Evolutionary conservation across 2,797 vertebrate genomes (phyloP), one percentile per base, ranked within the genome.

Genomic region (Chanos chanos): DNA sequence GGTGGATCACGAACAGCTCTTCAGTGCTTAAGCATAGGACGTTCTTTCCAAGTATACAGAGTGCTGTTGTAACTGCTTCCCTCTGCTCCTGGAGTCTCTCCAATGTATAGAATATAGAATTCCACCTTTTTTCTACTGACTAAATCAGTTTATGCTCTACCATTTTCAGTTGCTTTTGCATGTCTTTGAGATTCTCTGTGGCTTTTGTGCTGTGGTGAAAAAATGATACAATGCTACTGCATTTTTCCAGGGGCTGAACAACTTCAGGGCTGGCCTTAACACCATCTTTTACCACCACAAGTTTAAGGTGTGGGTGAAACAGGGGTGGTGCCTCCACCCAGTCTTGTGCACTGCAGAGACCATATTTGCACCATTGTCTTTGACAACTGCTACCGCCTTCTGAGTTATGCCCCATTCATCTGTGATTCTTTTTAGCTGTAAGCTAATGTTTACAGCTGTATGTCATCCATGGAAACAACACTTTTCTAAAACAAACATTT

Each of bases 41-140:
- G 16, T 24, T 48, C 22, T 49, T 55, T 36, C 61, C 61, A 45
- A 64, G 61, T 7, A 64, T 39, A 51, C 48, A 63, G 18, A 54
- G 48, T 9, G 54, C 37, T 7, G 50, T 54, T 1, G 50, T 52
- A 21, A 53, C 37, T 4, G 27, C 36, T 5, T 55, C 36, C 19
- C 39, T 54, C 24, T 54, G 51, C 51, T 54, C 51, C 25, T 5
- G n/a, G 7, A 40, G 12, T 54, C 33, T 54, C 51, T 4, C 18
- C 0, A 10, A 28, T 15, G 18, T 39, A 18, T 41, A 57, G 39
- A 43, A 44, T 2, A 70, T 24, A 4, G 45, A 57, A 6, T 70
- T 70, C 47, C 66, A 72, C 24, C 30, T 1, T 6, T 61, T 69
- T 18, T 59, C 58, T 49, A 66, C 73, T 59, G 73, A 66, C 44